Evolutionary conservation across 2,113 vertebrate genomes (phyloP).

Genomic region (Ptyas mucosa): DNA sequence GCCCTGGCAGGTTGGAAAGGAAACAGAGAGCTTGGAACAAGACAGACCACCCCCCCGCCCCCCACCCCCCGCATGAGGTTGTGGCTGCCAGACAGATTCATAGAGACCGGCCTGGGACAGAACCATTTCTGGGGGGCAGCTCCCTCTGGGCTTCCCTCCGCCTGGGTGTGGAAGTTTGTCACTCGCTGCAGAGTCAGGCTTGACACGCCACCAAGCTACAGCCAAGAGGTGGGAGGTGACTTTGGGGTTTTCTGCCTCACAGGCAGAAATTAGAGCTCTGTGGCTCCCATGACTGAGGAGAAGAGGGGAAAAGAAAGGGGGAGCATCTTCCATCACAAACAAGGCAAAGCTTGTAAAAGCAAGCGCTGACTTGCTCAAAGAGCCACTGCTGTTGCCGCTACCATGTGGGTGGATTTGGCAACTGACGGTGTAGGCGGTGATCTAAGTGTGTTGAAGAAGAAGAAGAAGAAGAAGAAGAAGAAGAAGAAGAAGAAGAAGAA

Average conservation of each 20-base stretch:
- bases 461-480: too few species aligned
- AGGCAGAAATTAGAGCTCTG: neutral
- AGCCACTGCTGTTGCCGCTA: neutral
- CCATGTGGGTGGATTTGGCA: conserved; percentile 11
- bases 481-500: too few species aligned
- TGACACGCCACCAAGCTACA: too few species aligned
- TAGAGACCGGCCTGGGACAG: neutral
- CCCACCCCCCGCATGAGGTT: neutral
- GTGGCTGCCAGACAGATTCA: neutral
- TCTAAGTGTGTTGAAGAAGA: neutral
- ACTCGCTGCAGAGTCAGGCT: neutral
- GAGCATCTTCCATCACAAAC: neutral
- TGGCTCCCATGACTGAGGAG: neutral
- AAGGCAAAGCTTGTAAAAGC: neutral
- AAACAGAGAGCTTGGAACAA: neutral
- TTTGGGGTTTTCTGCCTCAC: neutral
- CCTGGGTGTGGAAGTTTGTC: neutral
- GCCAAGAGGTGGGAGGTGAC: neutral
- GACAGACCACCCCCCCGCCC: neutral
- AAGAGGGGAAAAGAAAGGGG: neutral
- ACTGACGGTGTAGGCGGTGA: neutral
- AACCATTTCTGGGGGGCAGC: too few species aligned
- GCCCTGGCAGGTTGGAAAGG: neutral
- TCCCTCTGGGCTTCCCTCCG: neutral
- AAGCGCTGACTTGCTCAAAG: conserved; percentile 2